These are phyloP conservation scores for Chloropsis hardwickii DNA, from an alignment of 2,113 vertebrate genomes.

Conservation along the genomic window DNA sequence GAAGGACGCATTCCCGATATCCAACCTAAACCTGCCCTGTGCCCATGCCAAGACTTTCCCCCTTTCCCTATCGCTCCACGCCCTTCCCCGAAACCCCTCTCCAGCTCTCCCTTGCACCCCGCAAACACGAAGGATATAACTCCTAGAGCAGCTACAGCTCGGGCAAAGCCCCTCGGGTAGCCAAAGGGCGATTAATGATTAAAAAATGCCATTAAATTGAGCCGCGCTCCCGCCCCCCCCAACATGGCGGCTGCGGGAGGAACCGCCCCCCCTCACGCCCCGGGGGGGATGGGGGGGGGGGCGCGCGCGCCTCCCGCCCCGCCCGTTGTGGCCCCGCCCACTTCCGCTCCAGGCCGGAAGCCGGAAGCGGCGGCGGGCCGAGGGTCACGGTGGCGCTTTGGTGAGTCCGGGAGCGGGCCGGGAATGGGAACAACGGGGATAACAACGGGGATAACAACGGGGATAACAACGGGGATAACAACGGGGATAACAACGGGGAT, in stretches of 20 bases:
- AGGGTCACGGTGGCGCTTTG: accelerated
- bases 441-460: not conserved
- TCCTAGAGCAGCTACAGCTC: not conserved
- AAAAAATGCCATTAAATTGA: not conserved
- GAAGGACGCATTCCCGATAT: not conserved
- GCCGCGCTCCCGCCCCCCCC: not conserved
- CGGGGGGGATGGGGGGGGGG: not conserved
- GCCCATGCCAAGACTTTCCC: not conserved
- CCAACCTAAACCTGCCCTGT: not conserved
- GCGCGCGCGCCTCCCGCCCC: accelerated
- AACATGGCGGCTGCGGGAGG: not conserved
- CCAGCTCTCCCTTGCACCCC: not conserved
- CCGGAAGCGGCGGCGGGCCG: not conserved
- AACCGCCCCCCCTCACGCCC: not conserved
- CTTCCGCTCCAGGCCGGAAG: accelerated
- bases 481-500: not conserved
- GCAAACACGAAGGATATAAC: not conserved
- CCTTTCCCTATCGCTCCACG: not conserved
- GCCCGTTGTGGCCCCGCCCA: accelerated
- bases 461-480: not conserved
- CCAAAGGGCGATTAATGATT: not conserved
- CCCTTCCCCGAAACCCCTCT: not conserved
- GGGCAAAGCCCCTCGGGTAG: not conserved
- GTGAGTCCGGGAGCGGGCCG: not conserved
- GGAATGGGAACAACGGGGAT: not conserved